Evolutionary conservation across 2,888 invertebrate genomes (phyloP), one percentile per base, ranked within the genome.

Genomic region (Hirtodrosophila confusa): DNA sequence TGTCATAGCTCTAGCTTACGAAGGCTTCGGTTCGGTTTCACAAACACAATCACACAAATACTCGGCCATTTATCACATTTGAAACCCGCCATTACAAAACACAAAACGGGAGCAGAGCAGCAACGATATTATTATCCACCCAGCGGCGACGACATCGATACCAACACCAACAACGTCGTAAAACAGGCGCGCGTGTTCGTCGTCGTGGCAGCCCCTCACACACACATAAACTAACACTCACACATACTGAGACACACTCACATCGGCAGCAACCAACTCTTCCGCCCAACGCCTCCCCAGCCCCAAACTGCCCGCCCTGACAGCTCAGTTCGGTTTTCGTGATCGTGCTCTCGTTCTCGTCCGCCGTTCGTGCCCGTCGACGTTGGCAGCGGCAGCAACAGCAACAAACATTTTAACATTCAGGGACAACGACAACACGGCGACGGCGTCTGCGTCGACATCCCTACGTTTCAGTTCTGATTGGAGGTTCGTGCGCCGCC

Each of bases 381-480:
- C 61, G 47, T n/a, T 44, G 48, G 39, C 70, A 43, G 66, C 53
- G 48, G 48, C 58, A 36, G 48, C 70, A 45, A 60, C 63, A 72
- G 65, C 70, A 77, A 75, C 69, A 70, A 75, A 56, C 57, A 75
- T 72, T 27, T 27, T 72, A 65, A 79, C 66, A 82, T 82, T 84
- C 80, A 80, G 85, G 80, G 85, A 82, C 80, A 83, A 86, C 78
- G 74, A 71, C 75, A 76, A 77, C 79, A 77, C 75, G 80, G 83
- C 85, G 73, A 72, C 78, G 62, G 72, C 73, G 82, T 77, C 85
- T 78, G 74, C 76, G 84, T 78, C 80, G 70, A 80, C 80, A 89
- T 89, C 89, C 89, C 89, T 89, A 85, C 86, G 85, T 80, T 88
- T 89, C 87, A 90, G 90, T 90, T 88, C 88, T 87, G 87, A 83